phyloP scores from a whole-genome alignment of 2,113 vertebrate genomes.

The Odocoileus virginianus region DNA sequence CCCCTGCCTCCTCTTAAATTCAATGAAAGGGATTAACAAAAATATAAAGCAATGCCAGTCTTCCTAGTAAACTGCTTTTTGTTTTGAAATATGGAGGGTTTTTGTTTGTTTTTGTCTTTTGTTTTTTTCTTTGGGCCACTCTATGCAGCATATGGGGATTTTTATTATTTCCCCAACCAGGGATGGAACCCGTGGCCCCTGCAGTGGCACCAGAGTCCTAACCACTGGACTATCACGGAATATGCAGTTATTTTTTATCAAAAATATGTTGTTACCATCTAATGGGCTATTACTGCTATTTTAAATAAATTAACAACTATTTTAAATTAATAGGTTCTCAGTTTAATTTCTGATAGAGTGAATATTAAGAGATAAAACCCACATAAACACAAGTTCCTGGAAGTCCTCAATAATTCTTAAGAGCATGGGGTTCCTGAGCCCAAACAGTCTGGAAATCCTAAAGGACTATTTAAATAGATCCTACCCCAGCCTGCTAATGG shows the following conservation, averaged over 20 bases:
- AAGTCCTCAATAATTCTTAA: background rate
- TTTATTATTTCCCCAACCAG: background rate
- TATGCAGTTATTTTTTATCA: background rate
- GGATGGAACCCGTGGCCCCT: background rate
- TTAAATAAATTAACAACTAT: background rate
- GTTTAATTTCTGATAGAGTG: background rate
- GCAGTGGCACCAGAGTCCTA: background rate
- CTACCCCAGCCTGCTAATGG: no score
- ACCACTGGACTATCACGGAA: background rate
- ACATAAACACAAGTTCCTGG: background rate
- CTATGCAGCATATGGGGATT: background rate
- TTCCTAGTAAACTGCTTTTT: background rate
- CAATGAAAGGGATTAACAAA: background rate
- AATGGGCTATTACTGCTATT: background rate
- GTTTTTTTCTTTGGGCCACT: background rate
- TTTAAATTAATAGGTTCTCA: background rate
- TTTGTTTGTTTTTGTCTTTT: background rate
- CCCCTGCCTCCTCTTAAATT: background rate
- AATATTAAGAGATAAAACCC: background rate
- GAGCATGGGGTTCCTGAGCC: background rate
- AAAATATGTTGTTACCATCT: background rate
- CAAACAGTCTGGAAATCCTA: background rate
- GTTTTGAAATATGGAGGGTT: background rate
- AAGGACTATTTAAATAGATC: background rate
- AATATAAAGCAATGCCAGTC: background rate